These are phyloP conservation scores for Plotosus lineatus DNA, from an alignment of 2,113 vertebrate species.

Conservation along the genomic window DNA sequence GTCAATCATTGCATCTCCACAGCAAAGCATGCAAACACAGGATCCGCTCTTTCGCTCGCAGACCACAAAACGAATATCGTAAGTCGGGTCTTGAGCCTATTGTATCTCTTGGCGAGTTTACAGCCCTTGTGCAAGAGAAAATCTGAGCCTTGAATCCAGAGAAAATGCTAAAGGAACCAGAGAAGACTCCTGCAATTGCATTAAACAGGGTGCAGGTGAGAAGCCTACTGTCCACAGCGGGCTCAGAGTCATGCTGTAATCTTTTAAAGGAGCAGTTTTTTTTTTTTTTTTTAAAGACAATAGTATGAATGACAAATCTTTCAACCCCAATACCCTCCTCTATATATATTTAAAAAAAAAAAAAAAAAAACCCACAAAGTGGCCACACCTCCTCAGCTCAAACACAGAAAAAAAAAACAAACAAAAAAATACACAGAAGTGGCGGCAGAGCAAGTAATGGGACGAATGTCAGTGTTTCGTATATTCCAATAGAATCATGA, in stretches of 20 bases:
- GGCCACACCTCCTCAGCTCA: not conserved
- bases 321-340: not conserved
- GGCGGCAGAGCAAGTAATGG: no score
- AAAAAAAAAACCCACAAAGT: no score
- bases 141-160: not conserved
- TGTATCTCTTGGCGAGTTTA: not conserved
- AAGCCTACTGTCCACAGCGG: conserved; percentile 21
- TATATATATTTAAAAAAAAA: no score
- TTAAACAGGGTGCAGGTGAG: conserved; percentile 33
- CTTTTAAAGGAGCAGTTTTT: conserved; percentile 1
- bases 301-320: not conserved
- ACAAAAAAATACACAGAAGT: no score
- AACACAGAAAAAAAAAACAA: not conserved
- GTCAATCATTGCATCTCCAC: not conserved
- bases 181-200: conserved; percentile 36
- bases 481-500: not conserved
- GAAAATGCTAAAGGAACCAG: conserved; percentile 45
- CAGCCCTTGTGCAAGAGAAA: no score
- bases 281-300: not conserved
- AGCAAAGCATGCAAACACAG: not conserved
- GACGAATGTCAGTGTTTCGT: not conserved
- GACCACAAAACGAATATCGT: not conserved
- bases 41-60: not conserved
- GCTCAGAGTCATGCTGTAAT: not conserved
- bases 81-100: not conserved